A percentile compares a stretch with the other conserved stretches of the same genome.
These are phyloP conservation scores for Neoseiulus cucumeris DNA, from an alignment of 1,140 invertebrate genomes.

Conservation along the genomic window DNA sequence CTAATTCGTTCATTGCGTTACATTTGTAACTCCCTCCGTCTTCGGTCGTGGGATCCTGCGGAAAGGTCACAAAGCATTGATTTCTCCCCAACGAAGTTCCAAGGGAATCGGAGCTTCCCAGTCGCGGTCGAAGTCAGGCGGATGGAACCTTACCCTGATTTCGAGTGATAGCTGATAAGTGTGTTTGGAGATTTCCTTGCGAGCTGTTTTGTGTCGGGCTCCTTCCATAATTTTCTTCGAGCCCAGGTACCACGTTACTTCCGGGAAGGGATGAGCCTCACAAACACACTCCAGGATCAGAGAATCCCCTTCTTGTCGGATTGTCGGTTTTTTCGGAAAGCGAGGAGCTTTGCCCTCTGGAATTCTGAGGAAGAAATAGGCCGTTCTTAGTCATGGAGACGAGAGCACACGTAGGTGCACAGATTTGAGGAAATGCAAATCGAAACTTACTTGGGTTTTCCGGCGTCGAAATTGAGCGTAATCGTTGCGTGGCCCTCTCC, in stretches of 20 bases:
- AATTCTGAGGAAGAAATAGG: conserved; percentile 41
- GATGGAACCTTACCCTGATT: conserved; percentile 28
- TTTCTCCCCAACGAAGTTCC: too few relatives aligned
- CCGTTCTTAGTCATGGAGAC: too few relatives aligned
- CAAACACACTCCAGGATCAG: conserved; percentile 87
- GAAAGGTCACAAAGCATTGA: too few relatives aligned
- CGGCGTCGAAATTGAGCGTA: conserved; percentile 81
- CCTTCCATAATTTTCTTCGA: conserved; percentile 56
- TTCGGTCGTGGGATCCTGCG: conserved; percentile 62
- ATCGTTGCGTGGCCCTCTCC: conserved; percentile 82
- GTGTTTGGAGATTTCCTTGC: conserved; percentile 65
- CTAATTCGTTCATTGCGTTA: conserved; percentile 92
- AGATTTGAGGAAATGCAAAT: too few relatives aligned
- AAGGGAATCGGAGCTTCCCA: too few relatives aligned
- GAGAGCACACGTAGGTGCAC: too few relatives aligned
- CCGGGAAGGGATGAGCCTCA: conserved; percentile 79
- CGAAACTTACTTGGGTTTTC: conserved; percentile 33
- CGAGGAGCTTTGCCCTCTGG: conserved; percentile 80
- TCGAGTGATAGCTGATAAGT: conserved; percentile 65
- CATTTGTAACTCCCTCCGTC: conserved; percentile 96
- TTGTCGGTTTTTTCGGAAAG: conserved; percentile 91
- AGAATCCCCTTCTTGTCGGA: conserved; percentile 76
- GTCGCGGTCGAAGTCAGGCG: not conserved
- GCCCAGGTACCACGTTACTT: conserved; percentile 85
- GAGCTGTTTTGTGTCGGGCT: conserved; percentile 59